These are phyloP conservation scores for Psilopogon haemacephalus DNA, from an alignment of 2,113 vertebrate species.

Conservation along the genomic window DNA sequence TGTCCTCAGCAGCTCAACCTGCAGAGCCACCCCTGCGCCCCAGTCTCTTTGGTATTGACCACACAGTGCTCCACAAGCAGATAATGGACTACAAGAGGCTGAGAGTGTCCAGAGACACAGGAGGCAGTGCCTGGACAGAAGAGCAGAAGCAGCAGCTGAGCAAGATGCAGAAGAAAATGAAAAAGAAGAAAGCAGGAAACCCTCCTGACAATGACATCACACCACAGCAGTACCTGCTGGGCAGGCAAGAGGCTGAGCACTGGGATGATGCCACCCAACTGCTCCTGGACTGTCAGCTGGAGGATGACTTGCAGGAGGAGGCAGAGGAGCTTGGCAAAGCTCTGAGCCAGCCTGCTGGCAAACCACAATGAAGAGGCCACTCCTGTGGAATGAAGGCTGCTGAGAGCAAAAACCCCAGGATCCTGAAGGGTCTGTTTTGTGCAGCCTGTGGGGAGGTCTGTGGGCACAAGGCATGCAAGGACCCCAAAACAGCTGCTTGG, in stretches of 20 bases:
- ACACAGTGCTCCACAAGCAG: slow-evolving; percentile 78
- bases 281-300: not conserved
- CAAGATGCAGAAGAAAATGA: slow-evolving; percentile 59
- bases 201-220: slow-evolving; percentile 32
- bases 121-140: slow-evolving; percentile 6
- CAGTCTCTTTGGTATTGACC: slow-evolving; percentile 79
- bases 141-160: slow-evolving; percentile 62
- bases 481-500: not conserved
- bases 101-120: not conserved
- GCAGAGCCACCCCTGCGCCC: not conserved
- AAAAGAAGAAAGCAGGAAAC: slow-evolving; percentile 52
- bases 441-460: not conserved
- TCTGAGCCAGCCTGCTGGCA: not conserved
- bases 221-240: slow-evolving; percentile 63
- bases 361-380: not conserved
- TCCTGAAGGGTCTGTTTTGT: not conserved
- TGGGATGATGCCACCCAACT: not conserved
- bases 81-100: slow-evolving; percentile 80
- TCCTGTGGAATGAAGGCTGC: not conserved
- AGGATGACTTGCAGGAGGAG: slow-evolving; percentile 39
- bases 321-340: not conserved
- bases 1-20: not conserved
- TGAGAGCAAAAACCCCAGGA: not conserved
- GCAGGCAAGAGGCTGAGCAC: not conserved
- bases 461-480: not conserved